These are phyloP conservation scores for Stegana nigrithorax DNA, from an alignment of 2,888 invertebrate species.

Conservation along the genomic window DNA sequence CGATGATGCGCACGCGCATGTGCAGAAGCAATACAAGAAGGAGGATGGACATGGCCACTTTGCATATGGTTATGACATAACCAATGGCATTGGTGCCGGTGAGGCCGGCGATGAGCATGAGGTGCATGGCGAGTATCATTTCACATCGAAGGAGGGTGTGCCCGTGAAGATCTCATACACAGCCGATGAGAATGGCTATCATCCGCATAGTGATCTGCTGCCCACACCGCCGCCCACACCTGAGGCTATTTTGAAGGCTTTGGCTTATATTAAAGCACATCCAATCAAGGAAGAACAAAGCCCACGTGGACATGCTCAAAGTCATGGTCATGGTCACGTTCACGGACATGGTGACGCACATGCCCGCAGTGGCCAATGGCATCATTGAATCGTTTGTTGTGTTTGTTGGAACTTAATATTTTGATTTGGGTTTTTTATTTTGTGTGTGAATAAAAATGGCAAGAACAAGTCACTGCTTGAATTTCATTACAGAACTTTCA, in stretches of 20 bases:
- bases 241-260: slow-evolving; percentile 48
- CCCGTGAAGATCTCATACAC: slow-evolving; percentile 52
- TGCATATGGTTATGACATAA: slow-evolving; percentile 47
- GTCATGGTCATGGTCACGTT: too few species aligned
- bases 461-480: too few species aligned
- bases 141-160: slow-evolving; percentile 53
- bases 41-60: slow-evolving; percentile 55
- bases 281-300: slow-evolving; percentile 39
- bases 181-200: slow-evolving; percentile 59
- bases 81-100: slow-evolving; percentile 54
- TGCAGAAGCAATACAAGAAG: slow-evolving; percentile 44
- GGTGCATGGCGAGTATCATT: slow-evolving; percentile 53
- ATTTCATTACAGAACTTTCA: too few species aligned
- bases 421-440: too few species aligned
- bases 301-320: neutral
- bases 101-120: slow-evolving; percentile 51
- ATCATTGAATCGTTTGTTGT: too few species aligned
- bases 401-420: too few species aligned
- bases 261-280: slow-evolving; percentile 59
- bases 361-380: too few species aligned
- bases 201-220: slow-evolving; percentile 53
- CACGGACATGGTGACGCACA: too few species aligned
- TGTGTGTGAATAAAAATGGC: too few species aligned
- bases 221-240: slow-evolving; percentile 63
- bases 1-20: slow-evolving; percentile 55